Evolutionary conservation across 2,113 vertebrate species (phyloP).

Genomic region (Chaetorhynchus papuensis): DNA sequence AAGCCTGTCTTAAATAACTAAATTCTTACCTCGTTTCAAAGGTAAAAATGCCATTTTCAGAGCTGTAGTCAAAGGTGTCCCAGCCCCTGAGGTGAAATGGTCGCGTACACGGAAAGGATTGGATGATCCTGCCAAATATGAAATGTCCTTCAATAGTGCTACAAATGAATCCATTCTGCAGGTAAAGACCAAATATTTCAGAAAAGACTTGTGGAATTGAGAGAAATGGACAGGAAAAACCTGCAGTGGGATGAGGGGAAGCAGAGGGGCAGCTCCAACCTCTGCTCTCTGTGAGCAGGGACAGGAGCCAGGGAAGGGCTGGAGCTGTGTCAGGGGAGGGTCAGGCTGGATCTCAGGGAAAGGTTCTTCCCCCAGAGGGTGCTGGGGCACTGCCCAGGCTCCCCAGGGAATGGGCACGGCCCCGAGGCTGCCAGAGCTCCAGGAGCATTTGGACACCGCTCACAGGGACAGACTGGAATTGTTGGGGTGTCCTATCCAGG

Average conservation of each 20-base stretch:
- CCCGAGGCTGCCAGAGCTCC: neutral
- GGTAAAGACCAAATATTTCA: constrained; percentile 60
- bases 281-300: neutral
- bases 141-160: constrained; percentile 54
- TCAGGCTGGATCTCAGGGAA: rapidly evolving
- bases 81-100: constrained; percentile 80
- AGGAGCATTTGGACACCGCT: rapidly evolving
- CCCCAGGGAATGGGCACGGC: neutral
- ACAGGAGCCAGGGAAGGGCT: neutral
- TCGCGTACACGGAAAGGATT: constrained; percentile 59
- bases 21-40: constrained; percentile 35
- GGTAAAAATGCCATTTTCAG: constrained; percentile 81
- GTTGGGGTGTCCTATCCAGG: neutral
- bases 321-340: rapidly evolving
- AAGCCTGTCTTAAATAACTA: neutral
- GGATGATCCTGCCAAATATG: constrained; percentile 72
- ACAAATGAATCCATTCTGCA: constrained; percentile 76
- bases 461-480: neutral
- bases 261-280: neutral
- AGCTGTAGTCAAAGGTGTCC: constrained; percentile 78
- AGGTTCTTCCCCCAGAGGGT: neutral
- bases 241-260: neutral
- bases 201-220: neutral
- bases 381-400: neutral
- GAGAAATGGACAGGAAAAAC: neutral